Percentiles rank a stretch among this genome's conserved stretches.
These are phyloP conservation scores for Lophotriccus pileatus DNA, from an alignment of 2,797 vertebrate genomes.

Conservation along the genomic window DNA sequence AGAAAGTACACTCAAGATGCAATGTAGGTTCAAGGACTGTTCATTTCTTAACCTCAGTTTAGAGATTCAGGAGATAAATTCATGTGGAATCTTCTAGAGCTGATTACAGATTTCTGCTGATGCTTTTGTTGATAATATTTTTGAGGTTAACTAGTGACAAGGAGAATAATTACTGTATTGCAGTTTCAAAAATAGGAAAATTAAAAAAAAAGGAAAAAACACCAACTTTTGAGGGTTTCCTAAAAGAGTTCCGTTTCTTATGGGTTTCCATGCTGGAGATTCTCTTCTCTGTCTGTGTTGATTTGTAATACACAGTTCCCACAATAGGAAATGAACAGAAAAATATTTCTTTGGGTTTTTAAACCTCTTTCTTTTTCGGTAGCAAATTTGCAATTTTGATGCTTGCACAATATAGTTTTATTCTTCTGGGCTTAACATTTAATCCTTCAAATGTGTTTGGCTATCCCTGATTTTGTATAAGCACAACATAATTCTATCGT, in stretches of 20 bases:
- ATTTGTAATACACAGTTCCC: neutral
- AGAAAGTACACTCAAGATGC: neutral
- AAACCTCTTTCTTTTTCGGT: neutral
- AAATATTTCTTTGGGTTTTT: neutral
- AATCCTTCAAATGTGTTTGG: neutral
- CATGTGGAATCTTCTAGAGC: neutral
- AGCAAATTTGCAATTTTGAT: neutral
- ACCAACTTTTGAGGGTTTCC: neutral
- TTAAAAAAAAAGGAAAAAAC: fast-evolving
- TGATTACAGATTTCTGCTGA: neutral
- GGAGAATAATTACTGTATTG: neutral
- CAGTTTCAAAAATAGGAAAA: neutral
- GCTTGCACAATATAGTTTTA: neutral
- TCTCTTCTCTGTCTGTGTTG: neutral
- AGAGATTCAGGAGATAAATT: neutral
- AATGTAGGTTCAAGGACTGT: neutral
- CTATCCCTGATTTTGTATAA: neutral
- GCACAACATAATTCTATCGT: neutral
- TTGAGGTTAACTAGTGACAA: neutral
- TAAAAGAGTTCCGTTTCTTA: neutral
- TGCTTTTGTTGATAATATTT: neutral
- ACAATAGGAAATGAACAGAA: neutral
- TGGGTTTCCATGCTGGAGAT: neutral
- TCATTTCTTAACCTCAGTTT: neutral
- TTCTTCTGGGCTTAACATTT: neutral